Base-by-base conservation (phyloP, 2,797 vertebrate genomes). In the Anguilla anguilla region DNA sequence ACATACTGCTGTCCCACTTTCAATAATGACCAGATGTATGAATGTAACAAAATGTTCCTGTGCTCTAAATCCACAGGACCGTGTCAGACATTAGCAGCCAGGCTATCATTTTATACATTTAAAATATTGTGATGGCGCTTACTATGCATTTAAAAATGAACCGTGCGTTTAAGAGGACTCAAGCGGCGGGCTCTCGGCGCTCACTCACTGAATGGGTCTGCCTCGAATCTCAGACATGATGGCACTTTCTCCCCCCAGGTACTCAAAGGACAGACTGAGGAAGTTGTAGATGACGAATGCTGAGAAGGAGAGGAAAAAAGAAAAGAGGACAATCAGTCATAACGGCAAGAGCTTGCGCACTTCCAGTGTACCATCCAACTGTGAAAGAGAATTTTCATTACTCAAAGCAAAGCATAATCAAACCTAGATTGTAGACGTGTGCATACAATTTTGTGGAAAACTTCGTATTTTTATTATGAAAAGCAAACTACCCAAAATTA, bases 231-330 rank as follows among this genome's bases (percentile, higher is more conserved):
- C 98, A 0, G 97, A 92, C 98, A 99, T 99, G 95, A 99, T 99
- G 59, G 96, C 97, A 35, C 98, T 99, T 92, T 99, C 98, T 31
- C 98, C 98, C 55, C 98, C 98, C 0, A 99, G 97, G 92, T 99
- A 99, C 94, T 99, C 98, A 22, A 99, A 99, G 88, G 98, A 99
- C 89, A 99, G 96, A 92, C 97, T 99, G 93, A 99, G 95, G 94
- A 99, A 99, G 92, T 98, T 99, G 94, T 99, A 99, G 91, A 99
- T 99, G 90, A 98, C 98, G 46, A 99, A 99, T 0, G 98, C 98
- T 99, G 95, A 1, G 91, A 91, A 3, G 49, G n/a, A 79, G 13
- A 79, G 91, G 19, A 81, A 81, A 35, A 82, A 79, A 51, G 22
- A 25, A 49, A 15, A 55, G 74, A 10, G 25, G 6, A 67, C 3